Conservation (phyloP, 2,888 invertebrate species). For the Sisyra nigra region DNA sequence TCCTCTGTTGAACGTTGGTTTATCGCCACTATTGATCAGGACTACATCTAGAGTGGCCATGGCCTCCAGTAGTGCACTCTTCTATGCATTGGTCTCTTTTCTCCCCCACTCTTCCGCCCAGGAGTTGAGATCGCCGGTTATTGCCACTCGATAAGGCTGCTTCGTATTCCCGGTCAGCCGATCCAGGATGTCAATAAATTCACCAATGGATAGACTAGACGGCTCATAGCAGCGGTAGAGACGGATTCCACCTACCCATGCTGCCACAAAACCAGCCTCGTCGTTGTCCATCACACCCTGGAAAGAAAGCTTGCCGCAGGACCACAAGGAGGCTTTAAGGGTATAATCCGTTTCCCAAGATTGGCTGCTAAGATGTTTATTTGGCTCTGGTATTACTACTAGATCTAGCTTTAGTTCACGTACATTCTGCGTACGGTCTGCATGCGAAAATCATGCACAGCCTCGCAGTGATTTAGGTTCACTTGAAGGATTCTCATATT, state of each 20-base stretch:
- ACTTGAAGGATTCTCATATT: no score
- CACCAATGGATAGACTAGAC: constrained; percentile 9
- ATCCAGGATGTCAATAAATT: constrained; percentile 11
- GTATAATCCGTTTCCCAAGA: constrained; percentile 12
- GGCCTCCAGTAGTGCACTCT: no score
- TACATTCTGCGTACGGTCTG: constrained; percentile 9
- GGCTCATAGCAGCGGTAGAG: no score
- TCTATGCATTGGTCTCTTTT: constrained; percentile 11
- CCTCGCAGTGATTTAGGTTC: no score
- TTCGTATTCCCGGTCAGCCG: constrained; percentile 11
- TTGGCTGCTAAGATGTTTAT: constrained; percentile 9
- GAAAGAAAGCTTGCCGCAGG: constrained; percentile 11
- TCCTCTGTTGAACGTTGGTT: constrained; percentile 12
- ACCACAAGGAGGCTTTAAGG: constrained; percentile 12
- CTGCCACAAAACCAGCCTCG: no score
- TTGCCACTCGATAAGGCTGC: constrained; percentile 10
- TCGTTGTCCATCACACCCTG: no score
- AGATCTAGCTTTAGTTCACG: constrained; percentile 9
- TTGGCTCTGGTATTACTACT: constrained; percentile 12
- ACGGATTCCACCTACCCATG: constrained; percentile 8
- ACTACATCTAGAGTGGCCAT: constrained; percentile 11
- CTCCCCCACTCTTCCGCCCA: constrained; percentile 14
- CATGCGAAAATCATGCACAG: constrained; percentile 10
- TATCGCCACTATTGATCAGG: no score
- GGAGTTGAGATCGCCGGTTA: no score